A percentile compares a stretch with the other conserved stretches of the same genome.
Evolutionary conservation across 1,140 invertebrate genomes (phyloP).

Genomic region (Tetramorium alpestre): DNA sequence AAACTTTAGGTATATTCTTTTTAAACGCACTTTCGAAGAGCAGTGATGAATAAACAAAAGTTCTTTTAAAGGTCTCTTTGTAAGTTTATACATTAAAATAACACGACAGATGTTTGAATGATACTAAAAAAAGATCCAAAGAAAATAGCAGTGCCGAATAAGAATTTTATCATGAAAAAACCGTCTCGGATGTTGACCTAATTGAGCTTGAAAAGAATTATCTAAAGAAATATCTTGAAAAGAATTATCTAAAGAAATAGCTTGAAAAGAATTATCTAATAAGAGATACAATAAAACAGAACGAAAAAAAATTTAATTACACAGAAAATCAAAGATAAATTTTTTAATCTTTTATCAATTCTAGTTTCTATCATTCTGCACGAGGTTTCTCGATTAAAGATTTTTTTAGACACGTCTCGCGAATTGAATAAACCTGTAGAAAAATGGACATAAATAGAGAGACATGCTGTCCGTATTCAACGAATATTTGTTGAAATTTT

Average conservation of each 20-base stretch:
- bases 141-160: background rate
- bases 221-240: too few relatives aligned
- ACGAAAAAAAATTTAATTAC: background rate
- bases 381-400: background rate
- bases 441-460: background rate
- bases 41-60: background rate
- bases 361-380: background rate
- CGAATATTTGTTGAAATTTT: background rate
- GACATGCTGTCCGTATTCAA: background rate
- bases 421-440: background rate
- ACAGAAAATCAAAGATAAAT: background rate
- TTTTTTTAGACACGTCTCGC: background rate
- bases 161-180: background rate
- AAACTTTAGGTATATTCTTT: slow-evolving; percentile 1
- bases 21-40: background rate
- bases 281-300: background rate
- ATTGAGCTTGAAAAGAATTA: background rate
- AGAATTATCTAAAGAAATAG: too few relatives aligned
- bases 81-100: background rate
- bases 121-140: background rate
- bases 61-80: background rate
- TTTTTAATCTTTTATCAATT: background rate
- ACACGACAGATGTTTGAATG: background rate
- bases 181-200: background rate
- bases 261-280: background rate